Evolutionary conservation across 2,113 vertebrate species (phyloP).

Genomic region (Chloroceryle aenea): DNA sequence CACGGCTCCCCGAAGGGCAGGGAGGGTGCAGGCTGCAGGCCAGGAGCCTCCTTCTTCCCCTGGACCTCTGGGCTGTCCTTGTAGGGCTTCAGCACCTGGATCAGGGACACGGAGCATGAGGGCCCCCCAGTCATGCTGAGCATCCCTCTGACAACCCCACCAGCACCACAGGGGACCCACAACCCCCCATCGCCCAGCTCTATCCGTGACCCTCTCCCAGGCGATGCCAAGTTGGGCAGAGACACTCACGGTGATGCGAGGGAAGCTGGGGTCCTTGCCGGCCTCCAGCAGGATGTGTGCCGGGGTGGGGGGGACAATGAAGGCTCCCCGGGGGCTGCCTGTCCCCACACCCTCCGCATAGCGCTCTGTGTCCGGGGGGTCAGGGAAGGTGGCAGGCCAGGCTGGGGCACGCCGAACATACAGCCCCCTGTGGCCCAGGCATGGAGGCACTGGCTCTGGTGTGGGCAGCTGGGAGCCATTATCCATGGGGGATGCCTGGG

Average conservation of each 20-base stretch:
- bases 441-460: constrained; percentile 71
- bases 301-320: constrained; percentile 69
- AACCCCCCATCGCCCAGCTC: rapidly evolving
- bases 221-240: neutral
- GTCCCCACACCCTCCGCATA: constrained; percentile 54
- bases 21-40: neutral
- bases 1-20: neutral
- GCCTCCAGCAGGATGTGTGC: constrained; percentile 86
- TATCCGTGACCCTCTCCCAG: neutral
- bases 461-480: constrained; percentile 69
- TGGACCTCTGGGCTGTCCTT: constrained; percentile 58
- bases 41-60: constrained; percentile 26
- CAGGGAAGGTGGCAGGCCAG: constrained; percentile 72
- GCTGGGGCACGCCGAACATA: constrained; percentile 74
- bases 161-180: neutral
- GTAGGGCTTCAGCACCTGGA: constrained; percentile 70
- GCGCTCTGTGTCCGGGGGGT: constrained; percentile 82
- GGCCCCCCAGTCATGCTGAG: neutral
- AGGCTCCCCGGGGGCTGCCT: constrained; percentile 82
- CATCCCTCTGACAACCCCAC: neutral
- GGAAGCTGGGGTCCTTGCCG: constrained; percentile 85
- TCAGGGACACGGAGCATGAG: neutral
- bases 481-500: constrained; percentile 64
- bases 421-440: constrained; percentile 82
- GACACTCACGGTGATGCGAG: constrained; percentile 80